Evolutionary conservation across 2,113 vertebrate species (phyloP), one percentile per base, ranked within the genome.

Genomic region (Prochilodus magdalenae): DNA sequence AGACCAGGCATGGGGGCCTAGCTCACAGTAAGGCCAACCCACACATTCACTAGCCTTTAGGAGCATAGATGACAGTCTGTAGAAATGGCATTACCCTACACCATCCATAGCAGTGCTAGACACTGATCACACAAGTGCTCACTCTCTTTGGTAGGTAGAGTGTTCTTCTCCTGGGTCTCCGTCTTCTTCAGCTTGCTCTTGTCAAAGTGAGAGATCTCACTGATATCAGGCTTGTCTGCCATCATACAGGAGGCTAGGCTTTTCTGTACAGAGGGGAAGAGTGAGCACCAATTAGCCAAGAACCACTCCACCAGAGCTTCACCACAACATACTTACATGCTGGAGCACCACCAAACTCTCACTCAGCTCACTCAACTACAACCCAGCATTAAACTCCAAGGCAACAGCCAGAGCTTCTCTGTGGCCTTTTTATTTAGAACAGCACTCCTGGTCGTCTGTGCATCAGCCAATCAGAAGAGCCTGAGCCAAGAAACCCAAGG

Each of bases 161-260:
- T 86, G 77, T 94, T 94, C 87, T 94, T 95, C 82, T 95, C 94
- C 75, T 91, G 73, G 1, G 94, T 94, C 81, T 90, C 90, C 0
- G 89, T 93, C 55, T 94, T 95, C 89, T 93, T 94, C 85, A 91
- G 90, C 79, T 93, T 93, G 83, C 88, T 88, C 85, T 93, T 93
- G 72, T 94, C 92, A 84, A 94, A 93, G 27, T 87, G 87, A 78
- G 83, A 86, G 81, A 94, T 89, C 77, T 93, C 92, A 57, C 84
- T 91, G 85, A 93, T 83, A 65, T 93, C 89, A 15, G 91, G 91
- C 40, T 84, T 85, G 49, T 84, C 83, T 13, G 78, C 66, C 81
- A 83, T 83, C 13, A 11, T 79, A 30, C n/a, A 53, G 14, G 22
- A 51, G 20, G 15, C n/a, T 24, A 24, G 55, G 40, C 20, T 73